Conservation (phyloP, 2,888 invertebrate species). For the Coremacera marginata region DNA sequence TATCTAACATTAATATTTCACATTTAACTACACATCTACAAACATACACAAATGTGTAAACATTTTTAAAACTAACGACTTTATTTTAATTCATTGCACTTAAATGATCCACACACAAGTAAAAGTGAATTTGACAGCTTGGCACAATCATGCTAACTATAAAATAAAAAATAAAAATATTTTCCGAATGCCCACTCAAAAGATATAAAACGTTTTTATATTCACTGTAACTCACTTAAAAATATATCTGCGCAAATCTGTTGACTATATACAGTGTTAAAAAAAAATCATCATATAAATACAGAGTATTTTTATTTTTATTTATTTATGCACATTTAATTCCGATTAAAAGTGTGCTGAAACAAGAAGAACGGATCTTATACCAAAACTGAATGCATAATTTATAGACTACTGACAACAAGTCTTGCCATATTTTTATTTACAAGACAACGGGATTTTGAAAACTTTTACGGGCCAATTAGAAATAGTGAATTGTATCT, state of each 20-base stretch:
- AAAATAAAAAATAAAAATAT: background rate
- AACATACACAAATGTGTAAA: background rate
- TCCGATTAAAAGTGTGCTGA: conserved; percentile 21
- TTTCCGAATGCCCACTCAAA: conserved; percentile 25
- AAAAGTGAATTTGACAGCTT: conserved; percentile 32
- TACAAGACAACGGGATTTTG: too few relatives aligned
- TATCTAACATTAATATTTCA: background rate
- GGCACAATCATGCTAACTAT: conserved; percentile 35
- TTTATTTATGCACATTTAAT: conserved; percentile 36
- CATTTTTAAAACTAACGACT: background rate
- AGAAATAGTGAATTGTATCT: too few relatives aligned
- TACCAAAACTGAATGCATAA: conserved; percentile 8
- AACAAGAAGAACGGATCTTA: conserved; percentile 8
- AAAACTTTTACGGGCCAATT: too few relatives aligned
- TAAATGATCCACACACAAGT: conserved; percentile 16
- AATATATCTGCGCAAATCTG: background rate
- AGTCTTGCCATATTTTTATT: too few relatives aligned
- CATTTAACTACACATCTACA: background rate
- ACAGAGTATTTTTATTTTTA: too few relatives aligned
- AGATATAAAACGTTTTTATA: background rate
- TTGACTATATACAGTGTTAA: background rate
- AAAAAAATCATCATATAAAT: too few relatives aligned
- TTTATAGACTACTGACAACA: conserved; percentile 14
- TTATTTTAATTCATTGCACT: conserved; percentile 29
- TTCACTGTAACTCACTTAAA: background rate